Evolutionary conservation across 2,113 vertebrate species (phyloP).

Genomic region (Mandrillus leucophaeus): DNA sequence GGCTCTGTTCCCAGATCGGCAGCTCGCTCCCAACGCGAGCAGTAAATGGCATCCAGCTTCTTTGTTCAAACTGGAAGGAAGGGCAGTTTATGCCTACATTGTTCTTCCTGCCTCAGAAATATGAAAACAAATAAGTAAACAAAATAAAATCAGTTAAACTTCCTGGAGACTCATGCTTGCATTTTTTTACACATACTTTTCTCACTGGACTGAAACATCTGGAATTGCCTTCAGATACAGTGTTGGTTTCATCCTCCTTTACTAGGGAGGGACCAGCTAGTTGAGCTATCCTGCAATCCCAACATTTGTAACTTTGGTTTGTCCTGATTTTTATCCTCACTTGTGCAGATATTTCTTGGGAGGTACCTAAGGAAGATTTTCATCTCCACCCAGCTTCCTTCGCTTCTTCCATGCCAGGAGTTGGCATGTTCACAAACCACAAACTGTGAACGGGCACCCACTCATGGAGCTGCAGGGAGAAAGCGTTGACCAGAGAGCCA

Average conservation of each 20-base stretch:
- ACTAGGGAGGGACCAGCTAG: not conserved
- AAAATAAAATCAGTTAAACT: not conserved
- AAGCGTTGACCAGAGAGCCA: not conserved
- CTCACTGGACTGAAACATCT: not conserved
- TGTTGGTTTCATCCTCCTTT: not conserved
- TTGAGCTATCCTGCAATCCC: not conserved
- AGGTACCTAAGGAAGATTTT: not conserved
- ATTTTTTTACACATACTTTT: not conserved
- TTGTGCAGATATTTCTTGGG: not conserved
- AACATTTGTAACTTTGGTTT: not conserved
- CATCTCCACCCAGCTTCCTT: not conserved
- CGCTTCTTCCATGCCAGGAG: not conserved
- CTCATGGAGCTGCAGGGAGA: rapidly evolving
- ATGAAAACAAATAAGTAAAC: not conserved
- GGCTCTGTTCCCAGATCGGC: not conserved
- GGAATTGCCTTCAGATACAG: not conserved
- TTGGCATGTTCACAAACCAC: not conserved
- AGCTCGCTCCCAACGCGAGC: not conserved
- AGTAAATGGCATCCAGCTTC: not conserved
- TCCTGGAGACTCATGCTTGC: not conserved
- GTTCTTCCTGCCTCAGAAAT: not conserved
- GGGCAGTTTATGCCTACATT: not conserved
- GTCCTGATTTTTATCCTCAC: not conserved
- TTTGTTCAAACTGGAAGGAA: not conserved
- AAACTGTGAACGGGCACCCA: not conserved